Evolutionary conservation across 2,888 invertebrate genomes (phyloP).

Genomic region (Lacanobia oleracea): DNA sequence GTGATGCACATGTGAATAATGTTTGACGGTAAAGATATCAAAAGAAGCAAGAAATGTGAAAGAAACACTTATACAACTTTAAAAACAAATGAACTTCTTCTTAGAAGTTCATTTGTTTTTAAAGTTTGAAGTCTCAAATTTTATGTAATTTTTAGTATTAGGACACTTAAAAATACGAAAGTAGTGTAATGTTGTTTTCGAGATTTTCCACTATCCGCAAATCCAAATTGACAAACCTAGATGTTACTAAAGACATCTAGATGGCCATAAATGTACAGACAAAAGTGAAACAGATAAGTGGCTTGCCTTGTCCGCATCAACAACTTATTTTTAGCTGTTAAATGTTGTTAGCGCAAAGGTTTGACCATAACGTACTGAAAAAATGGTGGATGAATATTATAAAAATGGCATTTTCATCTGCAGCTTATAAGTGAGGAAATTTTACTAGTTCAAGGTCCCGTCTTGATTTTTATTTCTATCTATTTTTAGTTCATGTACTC

Average conservation of each 20-base stretch:
- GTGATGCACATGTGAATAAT: neutral
- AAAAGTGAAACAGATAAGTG: neutral
- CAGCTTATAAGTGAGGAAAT: conserved; percentile 3
- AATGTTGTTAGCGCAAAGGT: conserved; percentile 1
- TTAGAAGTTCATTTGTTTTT: too few relatives aligned
- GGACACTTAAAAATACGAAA: neutral
- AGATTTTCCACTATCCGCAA: neutral
- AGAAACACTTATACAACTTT: neutral
- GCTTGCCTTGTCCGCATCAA: neutral
- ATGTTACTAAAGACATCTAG: neutral
- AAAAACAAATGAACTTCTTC: neutral
- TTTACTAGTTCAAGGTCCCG: conserved; percentile 8
- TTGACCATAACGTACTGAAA: neutral
- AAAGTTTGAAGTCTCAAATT: neutral
- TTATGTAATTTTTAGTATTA: neutral
- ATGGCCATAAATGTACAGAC: conserved; percentile 3
- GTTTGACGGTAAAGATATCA: neutral
- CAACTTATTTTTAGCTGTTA: neutral
- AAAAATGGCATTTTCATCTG: neutral
- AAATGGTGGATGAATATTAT: neutral
- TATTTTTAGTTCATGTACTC: conserved; percentile 34
- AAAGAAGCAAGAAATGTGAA: neutral
- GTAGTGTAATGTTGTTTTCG: neutral
- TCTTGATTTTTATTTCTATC: conserved; percentile 8
- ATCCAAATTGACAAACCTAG: neutral